Evolutionary conservation across 2,888 invertebrate genomes (phyloP), one percentile per base, ranked within the genome.

Genomic region (Idaea dimidiata): DNA sequence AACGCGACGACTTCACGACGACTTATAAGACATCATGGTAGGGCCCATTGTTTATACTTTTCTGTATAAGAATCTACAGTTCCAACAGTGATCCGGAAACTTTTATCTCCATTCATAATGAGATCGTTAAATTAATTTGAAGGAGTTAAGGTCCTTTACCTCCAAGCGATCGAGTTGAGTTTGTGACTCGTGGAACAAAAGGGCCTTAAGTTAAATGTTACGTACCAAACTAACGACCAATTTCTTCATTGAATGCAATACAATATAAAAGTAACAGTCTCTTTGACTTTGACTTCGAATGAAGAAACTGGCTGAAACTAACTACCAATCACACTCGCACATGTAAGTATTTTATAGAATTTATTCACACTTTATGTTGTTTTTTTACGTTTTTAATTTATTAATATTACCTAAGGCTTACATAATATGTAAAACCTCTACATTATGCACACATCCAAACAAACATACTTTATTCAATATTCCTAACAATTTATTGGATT

Each of bases 51-150:
- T 59, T 63, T 66, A 70, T 69, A 70, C 66, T 71, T 72, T 59
- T 67, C 63, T 67, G 63, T 68, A 71, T 61, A 68, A 72, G 59
- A 72, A 70, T 70, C 66, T 70, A 72, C 70, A 71, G 73, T 71
- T 70, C n/a, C n/a, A n/a, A n/a, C n/a, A 72, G 74, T 71, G 74
- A 77, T 63, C 62, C 61, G 62, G 72, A 69, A 72, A 76, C 75
- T 79, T 72, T 76, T 72, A 70, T 62, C 76, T 74, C 73, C 78
- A 72, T 73, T 68, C 60, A 17, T 72, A 65, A 74, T 86, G 85
- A 86, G 85, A 86, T 86, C 85, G 83, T 80, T 74, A 67, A 66
- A 72, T 78, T 76, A 70, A 68, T 75, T 80, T 43, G 43, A 43
- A 43, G 43, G 43, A 43, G 43, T 43, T 43, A 10, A 24, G 43